Base-by-base conservation (phyloP, 2,797 vertebrate genomes). In the Synaphobranchus kaupii region DNA sequence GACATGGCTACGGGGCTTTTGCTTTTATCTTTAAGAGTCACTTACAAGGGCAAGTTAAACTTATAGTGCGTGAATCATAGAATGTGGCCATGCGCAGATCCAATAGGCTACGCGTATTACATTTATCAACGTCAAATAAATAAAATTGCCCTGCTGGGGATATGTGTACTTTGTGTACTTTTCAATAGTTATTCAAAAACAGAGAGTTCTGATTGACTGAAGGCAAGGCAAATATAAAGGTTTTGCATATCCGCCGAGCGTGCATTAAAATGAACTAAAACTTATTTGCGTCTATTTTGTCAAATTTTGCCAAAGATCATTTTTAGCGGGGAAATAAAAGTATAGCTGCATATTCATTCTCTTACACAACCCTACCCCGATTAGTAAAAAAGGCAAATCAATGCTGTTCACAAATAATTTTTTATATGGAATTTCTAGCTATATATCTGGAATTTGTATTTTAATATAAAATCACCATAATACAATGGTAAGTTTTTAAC, bases 91-190 rank as follows among this genome's bases (percentile, higher is more conserved):
- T 91, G 91, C 92, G 93, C 60, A 4, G 90, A 95, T 94, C 93
- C 92, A 63, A 82, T 66, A 58, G 7, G 25, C 25, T 9, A 93
- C 48, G 88, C 88, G 12, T 88, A 90, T 93, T 91, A 91, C 95
- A 95, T 96, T 95, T 92, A 95, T 96, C 95, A 95, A 94, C 95
- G 95, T 96, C 95, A 95, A 94, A 83, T 89, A 92, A 87, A 93
- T 93, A 92, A 94, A 94, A 94, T 93, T 90, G 86, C 58, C 94
- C 94, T 95, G 92, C 94, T 93, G 93, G 94, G 94, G 93, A 94
- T 94, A 93, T 94, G 28, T n/a, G 93, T 34, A 92, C 93, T 92
- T 93, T 93, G 90, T 94, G 93, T 94, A 56, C 10, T 25, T 22
- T 66, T 39, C 4, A n/a, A 39, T 1, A 39, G 31, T 81, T 81